Evolutionary conservation across 1,140 invertebrate genomes (phyloP).

Genomic region (Drosophila lacteicornis): DNA sequence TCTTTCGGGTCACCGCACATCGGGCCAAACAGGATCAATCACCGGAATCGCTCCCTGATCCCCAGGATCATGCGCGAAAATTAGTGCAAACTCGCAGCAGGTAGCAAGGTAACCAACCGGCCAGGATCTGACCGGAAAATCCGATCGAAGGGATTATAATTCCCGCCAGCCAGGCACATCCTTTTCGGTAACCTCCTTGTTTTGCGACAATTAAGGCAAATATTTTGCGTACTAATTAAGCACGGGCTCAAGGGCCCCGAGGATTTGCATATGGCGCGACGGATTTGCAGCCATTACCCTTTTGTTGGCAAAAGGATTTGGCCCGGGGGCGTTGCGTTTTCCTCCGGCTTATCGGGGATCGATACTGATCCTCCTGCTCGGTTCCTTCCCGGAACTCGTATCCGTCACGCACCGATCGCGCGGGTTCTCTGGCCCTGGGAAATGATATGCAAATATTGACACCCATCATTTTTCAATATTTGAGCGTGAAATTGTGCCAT

Average conservation of each 20-base stretch:
- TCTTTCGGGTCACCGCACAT: constrained; percentile 67
- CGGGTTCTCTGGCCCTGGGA: constrained; percentile 16
- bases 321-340: constrained; percentile 62
- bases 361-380: constrained; percentile 9
- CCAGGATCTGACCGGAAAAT: constrained; percentile 76
- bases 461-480: constrained; percentile 81
- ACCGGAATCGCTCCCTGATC: constrained; percentile 54
- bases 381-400: constrained; percentile 42
- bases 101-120: constrained; percentile 13
- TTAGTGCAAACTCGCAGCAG: constrained; percentile 67
- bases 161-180: constrained; percentile 19
- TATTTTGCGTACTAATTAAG: constrained; percentile 84
- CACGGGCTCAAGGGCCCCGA: constrained; percentile 26
- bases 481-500: constrained; percentile 59
- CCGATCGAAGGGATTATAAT: constrained; percentile 81
- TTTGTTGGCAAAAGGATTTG: constrained; percentile 69
- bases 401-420: constrained; percentile 60
- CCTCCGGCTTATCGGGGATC: constrained; percentile 28
- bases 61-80: constrained; percentile 71
- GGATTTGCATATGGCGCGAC: constrained; percentile 67
- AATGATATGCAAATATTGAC: constrained; percentile 84
- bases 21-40: constrained; percentile 78
- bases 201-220: constrained; percentile 80
- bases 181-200: constrained; percentile 13
- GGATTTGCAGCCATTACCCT: constrained; percentile 81